A percentile compares a stretch with the other conserved stretches of the same genome.
phyloP scores from a whole-genome alignment of 2,888 invertebrate species.

The Oscheius myriophilus region DNA sequence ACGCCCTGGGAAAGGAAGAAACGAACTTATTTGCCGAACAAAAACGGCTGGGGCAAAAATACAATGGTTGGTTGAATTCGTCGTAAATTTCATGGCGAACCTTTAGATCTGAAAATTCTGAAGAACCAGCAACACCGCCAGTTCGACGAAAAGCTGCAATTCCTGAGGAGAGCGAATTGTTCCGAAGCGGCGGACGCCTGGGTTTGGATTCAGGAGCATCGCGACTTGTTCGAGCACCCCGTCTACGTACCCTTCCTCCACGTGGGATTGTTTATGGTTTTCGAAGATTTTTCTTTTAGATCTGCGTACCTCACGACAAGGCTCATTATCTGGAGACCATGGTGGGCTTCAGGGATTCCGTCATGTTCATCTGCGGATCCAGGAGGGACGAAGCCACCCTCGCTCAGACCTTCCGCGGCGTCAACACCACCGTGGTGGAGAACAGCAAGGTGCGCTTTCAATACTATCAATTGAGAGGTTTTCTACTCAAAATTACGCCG shows the following conservation, averaged over 20 bases:
- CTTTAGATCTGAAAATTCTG: too few species aligned
- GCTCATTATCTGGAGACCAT: conserved; percentile 44
- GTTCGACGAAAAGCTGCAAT: too few species aligned
- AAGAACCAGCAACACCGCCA: too few species aligned
- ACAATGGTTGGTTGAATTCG: too few species aligned
- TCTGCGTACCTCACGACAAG: conserved; percentile 1
- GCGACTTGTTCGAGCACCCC: conserved; percentile 40
- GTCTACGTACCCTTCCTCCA: conserved; percentile 58
- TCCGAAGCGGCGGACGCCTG: conserved; percentile 40
- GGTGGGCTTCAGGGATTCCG: conserved; percentile 50
- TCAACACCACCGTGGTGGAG: conserved; percentile 51
- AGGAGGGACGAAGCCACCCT: conserved; percentile 51
- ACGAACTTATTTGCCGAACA: too few species aligned
- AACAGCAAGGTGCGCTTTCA: conserved; percentile 9
- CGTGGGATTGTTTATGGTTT: conserved; percentile 32
- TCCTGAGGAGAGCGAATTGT: too few species aligned
- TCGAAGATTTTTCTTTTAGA: neutral
- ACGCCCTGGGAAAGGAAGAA: too few species aligned
- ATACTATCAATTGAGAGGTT: too few species aligned
- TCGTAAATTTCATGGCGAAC: too few species aligned
- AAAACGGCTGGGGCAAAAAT: too few species aligned
- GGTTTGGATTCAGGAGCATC: conserved; percentile 42
- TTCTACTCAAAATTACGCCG: too few species aligned
- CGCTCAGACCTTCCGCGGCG: conserved; percentile 29
- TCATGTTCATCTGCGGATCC: conserved; percentile 60